Evolutionary conservation across 2,797 vertebrate genomes (phyloP).

Genomic region (Danio choprae): DNA sequence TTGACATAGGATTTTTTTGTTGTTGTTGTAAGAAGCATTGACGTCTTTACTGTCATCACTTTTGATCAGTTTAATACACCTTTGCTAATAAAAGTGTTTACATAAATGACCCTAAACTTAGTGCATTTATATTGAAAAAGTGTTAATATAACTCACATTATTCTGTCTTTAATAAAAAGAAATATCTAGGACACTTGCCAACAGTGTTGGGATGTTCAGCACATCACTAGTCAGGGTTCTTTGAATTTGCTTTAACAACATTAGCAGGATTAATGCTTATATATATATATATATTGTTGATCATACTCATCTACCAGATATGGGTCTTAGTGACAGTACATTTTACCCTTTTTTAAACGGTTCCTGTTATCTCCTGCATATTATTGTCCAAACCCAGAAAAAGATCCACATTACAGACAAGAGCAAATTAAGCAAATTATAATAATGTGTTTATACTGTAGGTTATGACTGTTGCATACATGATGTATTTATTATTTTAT

Average conservation of each 20-base stretch:
- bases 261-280: no score
- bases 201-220: not conserved
- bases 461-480: not conserved
- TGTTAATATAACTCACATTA: not conserved
- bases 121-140: no score
- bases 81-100: not conserved
- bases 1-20: no score
- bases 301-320: not conserved
- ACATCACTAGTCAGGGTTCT: not conserved
- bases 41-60: no score
- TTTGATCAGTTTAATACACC: not conserved
- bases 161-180: not conserved
- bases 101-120: no score
- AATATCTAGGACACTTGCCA: not conserved
- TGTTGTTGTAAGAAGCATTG: no score
- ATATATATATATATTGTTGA: no score
- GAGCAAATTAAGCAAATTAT: not conserved
- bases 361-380: not conserved
- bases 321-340: not conserved
- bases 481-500: not conserved
- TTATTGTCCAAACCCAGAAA: not conserved
- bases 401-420: not conserved
- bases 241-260: no score
- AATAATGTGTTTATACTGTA: not conserved
- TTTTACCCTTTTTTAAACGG: no score